phyloP scores from a whole-genome alignment of 2,113 vertebrate genomes.

The Chelonoidis abingdonii region DNA sequence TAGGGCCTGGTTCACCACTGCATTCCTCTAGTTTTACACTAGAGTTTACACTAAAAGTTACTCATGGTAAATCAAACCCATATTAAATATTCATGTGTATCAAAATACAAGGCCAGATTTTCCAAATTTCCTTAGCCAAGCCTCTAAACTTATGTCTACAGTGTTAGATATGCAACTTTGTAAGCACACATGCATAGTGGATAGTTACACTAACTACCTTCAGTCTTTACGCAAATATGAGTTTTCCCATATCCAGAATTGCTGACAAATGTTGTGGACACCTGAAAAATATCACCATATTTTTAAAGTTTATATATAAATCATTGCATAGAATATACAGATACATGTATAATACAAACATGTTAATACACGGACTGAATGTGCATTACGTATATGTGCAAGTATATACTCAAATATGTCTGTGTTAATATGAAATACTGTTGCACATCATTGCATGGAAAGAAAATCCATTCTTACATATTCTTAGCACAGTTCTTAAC shows the following conservation, averaged over 20 bases:
- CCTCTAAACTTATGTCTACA: not conserved
- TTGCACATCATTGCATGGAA: not conserved
- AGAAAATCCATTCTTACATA: not conserved
- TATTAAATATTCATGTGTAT: not conserved
- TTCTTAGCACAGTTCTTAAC: conserved; percentile 34
- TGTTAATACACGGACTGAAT: not conserved
- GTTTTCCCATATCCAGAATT: not conserved
- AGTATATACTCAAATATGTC: not conserved
- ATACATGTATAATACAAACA: not conserved
- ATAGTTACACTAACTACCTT: rapidly evolving
- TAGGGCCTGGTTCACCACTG: not conserved
- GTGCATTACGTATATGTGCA: not conserved
- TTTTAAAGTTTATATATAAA: conserved; percentile 30
- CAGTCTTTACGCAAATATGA: not conserved
- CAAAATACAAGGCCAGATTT: not conserved
- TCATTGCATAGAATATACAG: not conserved
- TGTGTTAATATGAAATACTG: not conserved
- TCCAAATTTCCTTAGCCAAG: not conserved
- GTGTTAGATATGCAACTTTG: not conserved
- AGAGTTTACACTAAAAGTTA: not conserved
- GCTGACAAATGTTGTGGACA: not conserved
- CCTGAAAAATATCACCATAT: not conserved
- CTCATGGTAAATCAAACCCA: not conserved
- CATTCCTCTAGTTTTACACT: conserved; percentile 27
- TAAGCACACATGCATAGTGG: not conserved